Conservation (phyloP, 2,797 vertebrate genomes). For the Hoplostethus mediterraneus region DNA sequence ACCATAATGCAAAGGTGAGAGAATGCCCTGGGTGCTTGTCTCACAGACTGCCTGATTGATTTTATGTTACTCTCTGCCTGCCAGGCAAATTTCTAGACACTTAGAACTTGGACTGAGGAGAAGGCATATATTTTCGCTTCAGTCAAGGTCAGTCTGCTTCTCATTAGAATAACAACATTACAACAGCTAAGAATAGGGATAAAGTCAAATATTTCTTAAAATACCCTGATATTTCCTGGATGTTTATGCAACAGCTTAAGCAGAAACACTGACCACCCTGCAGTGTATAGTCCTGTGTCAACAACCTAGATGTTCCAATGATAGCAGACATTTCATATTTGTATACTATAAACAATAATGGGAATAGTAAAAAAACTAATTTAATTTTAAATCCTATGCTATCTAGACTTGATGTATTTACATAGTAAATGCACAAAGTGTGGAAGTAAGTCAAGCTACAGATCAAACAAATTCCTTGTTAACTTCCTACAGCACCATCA, state of each 20-base stretch:
- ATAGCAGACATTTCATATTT: neutral
- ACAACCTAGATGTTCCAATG: neutral
- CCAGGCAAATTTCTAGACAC: constrained; percentile 17
- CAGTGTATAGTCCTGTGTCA: neutral
- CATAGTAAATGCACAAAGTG: neutral
- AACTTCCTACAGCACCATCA: neutral
- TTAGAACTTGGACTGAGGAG: constrained; percentile 18
- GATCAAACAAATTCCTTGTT: neutral
- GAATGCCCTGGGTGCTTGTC: constrained; percentile 4
- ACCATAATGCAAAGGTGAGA: constrained; percentile 36
- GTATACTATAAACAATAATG: too few relatives aligned
- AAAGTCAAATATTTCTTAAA: constrained; percentile 49
- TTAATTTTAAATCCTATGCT: too few relatives aligned
- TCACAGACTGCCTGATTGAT: neutral
- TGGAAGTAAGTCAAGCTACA: neutral
- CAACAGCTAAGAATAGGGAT: constrained; percentile 38
- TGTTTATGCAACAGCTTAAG: constrained; percentile 34
- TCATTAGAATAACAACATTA: constrained; percentile 45
- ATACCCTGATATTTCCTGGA: constrained; percentile 38
- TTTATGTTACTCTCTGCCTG: constrained; percentile 19
- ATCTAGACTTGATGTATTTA: neutral
- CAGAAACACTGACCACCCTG: constrained; percentile 17
- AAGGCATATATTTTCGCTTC: constrained; percentile 19
- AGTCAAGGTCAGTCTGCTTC: constrained; percentile 30
- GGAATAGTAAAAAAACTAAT: too few relatives aligned